Base-by-base conservation (phyloP, 2,113 vertebrate species). In the Platysteira castanea region DNA sequence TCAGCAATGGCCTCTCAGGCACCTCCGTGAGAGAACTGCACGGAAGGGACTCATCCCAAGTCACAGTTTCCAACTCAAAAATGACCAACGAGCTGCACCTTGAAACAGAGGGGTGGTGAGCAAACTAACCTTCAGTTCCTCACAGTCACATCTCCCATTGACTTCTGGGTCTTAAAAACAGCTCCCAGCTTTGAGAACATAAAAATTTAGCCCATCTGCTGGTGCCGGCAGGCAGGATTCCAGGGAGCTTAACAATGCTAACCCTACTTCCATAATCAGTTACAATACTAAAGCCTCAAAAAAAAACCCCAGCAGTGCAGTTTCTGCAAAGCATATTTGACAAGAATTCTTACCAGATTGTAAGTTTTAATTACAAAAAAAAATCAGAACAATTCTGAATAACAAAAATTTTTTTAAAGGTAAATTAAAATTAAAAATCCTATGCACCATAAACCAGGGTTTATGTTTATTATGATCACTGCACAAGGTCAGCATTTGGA, bases 121-220 rank as follows among this genome's bases (percentile, higher is more conserved):
- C 33, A 87, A 91, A 65, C 47, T 67, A 44, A 33, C 30, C 39
- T 69, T 33, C 35, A 22, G 4, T 52, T 92, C 81, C 50, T 50
- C 70, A 22, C 1, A 1, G 15, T 21, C 0, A 0, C 27, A 31
- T 68, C 35, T 69, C 56, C 20, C 56, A n/a, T 2, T 59, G 44
- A 63, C 28, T 88, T 93, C 42, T 42, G 56, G 21, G n/a, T 50
- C 71, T 83, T 63, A 63, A 61, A 87, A 89, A 41, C 39, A 85
- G 42, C 79, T 57, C 44, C 42, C 53, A 79, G 39, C 4, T 70
- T 50, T 75, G 70, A 90, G 49, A 89, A 76, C 33, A 42, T 11
- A 17, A 39, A 85, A 35, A 6, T 5, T 49, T 7, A 73, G 44
- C 52, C n/a, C 44, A 39, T 44, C 17, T 71, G 11, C 60, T 76